These are phyloP conservation scores for Diuraphis noxia DNA, from an alignment of 1,140 invertebrate species.

Conservation along the genomic window DNA sequence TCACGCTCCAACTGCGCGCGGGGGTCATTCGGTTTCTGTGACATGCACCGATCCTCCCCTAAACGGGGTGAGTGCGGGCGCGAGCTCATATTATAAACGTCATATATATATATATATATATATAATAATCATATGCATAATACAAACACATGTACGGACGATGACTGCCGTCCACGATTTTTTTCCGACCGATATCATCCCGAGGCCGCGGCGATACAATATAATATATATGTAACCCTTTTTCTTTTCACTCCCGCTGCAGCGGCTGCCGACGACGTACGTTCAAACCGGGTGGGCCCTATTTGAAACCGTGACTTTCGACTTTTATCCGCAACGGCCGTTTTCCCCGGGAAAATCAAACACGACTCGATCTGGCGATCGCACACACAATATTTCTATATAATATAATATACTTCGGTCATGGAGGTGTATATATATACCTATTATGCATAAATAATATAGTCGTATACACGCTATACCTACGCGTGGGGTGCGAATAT, in stretches of 20 bases:
- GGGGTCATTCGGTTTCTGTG: conserved; percentile 24
- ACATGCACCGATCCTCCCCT: conserved; percentile 28
- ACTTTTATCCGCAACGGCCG: conserved; percentile 44
- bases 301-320: conserved; percentile 50
- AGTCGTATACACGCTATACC: background rate
- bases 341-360: conserved; percentile 13
- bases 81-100: background rate
- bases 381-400: background rate
- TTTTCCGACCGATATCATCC: background rate
- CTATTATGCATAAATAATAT: background rate
- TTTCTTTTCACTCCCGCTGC: background rate
- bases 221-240: conserved; percentile 31
- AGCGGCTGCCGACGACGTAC: background rate
- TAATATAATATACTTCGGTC: background rate
- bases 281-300: background rate
- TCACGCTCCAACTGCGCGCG: background rate
- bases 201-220: too few relatives aligned
- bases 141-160: background rate
- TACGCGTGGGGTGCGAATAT: background rate
- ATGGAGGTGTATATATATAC: background rate
- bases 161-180: background rate
- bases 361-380: background rate
- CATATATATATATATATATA: too few relatives aligned
- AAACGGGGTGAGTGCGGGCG: conserved; percentile 32
- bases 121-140: background rate